Conservation (phyloP, 1,140 invertebrate genomes). For the Drosophila lacertosa region DNA sequence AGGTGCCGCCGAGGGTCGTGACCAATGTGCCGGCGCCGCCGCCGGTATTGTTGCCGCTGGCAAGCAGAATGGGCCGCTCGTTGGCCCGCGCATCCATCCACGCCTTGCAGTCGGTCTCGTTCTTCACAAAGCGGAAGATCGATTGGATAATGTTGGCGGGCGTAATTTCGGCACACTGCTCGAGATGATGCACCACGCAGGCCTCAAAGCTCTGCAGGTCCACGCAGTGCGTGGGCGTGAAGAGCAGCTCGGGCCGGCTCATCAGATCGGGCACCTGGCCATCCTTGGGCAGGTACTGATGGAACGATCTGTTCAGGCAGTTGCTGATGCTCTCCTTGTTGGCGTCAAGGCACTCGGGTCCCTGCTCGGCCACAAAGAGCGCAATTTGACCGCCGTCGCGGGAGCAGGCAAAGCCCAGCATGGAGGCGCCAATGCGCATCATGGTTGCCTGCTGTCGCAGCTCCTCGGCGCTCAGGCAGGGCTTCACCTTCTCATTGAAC, state of each 20-base stretch:
- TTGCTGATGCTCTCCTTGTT: constrained; percentile 86
- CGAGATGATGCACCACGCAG: constrained; percentile 88
- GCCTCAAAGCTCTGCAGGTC: constrained; percentile 86
- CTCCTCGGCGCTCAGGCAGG: constrained; percentile 88
- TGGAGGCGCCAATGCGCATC: constrained; percentile 87
- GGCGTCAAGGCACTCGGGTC: constrained; percentile 88
- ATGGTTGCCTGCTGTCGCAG: constrained; percentile 84
- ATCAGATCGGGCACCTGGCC: constrained; percentile 67
- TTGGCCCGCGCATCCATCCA: constrained; percentile 66
- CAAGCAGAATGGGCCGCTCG: constrained; percentile 57
- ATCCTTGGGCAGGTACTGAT: constrained; percentile 84
- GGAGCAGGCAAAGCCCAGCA: constrained; percentile 89
- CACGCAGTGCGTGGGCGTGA: constrained; percentile 74
- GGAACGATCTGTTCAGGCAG: constrained; percentile 88
- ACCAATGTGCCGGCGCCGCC: constrained; percentile 16
- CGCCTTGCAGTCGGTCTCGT: constrained; percentile 88
- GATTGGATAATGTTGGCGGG: constrained; percentile 91
- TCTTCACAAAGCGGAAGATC: constrained; percentile 89
- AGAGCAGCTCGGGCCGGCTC: constrained; percentile 64
- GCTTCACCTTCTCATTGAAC: constrained; percentile 86
- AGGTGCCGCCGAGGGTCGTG: constrained; percentile 32
- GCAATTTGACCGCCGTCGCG: constrained; percentile 93
- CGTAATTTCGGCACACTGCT: constrained; percentile 89
- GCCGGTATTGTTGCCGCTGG: constrained; percentile 46
- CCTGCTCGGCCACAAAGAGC: constrained; percentile 90